A percentile compares a stretch with the other conserved stretches of the same genome.
phyloP scores from a whole-genome alignment of 2,888 invertebrate species.

The Adelphocoris suturalis region DNA sequence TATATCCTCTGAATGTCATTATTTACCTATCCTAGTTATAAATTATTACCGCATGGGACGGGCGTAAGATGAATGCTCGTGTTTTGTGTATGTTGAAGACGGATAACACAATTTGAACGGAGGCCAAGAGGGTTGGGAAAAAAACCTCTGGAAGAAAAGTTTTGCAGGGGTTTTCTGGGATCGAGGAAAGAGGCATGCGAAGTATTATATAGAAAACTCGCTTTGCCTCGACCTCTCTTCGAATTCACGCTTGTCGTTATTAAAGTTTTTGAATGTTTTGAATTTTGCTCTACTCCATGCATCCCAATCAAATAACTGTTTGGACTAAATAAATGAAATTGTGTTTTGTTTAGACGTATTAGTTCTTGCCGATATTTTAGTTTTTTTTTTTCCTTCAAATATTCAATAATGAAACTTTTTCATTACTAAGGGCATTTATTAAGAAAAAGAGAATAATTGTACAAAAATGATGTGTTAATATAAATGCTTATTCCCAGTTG shows the following conservation, averaged over 20 bases:
- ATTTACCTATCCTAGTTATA: conserved; percentile 43
- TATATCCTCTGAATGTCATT: conserved; percentile 15
- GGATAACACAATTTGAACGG: conserved; percentile 60
- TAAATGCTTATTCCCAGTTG: too few species aligned
- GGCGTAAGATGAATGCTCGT: conserved; percentile 55
- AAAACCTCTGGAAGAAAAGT: not conserved
- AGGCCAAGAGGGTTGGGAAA: conserved; percentile 34
- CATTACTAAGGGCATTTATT: too few species aligned
- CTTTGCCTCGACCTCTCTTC: not conserved
- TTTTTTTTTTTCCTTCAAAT: too few species aligned
- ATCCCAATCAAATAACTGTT: too few species aligned
- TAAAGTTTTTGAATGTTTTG: too few species aligned
- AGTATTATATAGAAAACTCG: not conserved
- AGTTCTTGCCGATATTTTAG: too few species aligned
- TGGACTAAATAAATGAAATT: too few species aligned
- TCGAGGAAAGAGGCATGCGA: not conserved
- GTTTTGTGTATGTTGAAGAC: conserved; percentile 49
- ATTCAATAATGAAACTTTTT: too few species aligned
- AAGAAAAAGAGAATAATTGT: too few species aligned
- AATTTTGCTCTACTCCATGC: too few species aligned
- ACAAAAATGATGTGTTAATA: too few species aligned
- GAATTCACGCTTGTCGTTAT: not conserved
- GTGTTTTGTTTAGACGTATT: too few species aligned
- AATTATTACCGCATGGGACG: conserved; percentile 23
- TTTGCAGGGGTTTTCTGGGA: not conserved